Evolutionary conservation across 2,888 invertebrate genomes (phyloP), one percentile per base, ranked within the genome.

Genomic region (Drosophila pseudotalamancana): DNA sequence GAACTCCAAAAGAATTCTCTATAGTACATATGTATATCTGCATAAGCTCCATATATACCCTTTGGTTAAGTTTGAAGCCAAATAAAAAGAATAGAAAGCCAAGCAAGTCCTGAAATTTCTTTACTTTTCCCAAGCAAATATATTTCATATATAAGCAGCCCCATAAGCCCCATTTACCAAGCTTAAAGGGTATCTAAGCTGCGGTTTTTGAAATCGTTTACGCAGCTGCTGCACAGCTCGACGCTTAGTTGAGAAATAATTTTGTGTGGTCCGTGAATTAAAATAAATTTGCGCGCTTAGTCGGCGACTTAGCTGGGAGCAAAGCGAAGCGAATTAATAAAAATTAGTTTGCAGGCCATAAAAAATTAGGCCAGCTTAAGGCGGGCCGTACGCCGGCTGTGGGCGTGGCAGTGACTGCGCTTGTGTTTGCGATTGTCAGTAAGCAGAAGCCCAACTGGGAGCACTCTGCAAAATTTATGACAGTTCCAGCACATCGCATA

Each of bases 311-410:
- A 69, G 63, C 32, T 53, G 48, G 46, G 16, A 45, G 70, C 39
- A 6, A n/a, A 37, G 53, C 51, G 57, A 49, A 48, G 59, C 65
- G 69, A 81, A 81, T 81, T 87, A 81, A 85, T 81, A 87, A 82
- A 87, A 87, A 81, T 81, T 87, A 87, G 86, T 85, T 87, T 81
- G 78, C 82, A 87, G 71, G 54, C 75, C 75, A 87, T 84, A 83
- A 81, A 81, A 81, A 81, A 81, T 85, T 81, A 85, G 83, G 69
- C 29, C 75, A 78, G 86, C 87, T 85, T 66, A 85, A 61, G 42
- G 14, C 8, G 39, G n/a, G 45, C 49, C 31, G 39, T 19, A 25
- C 40, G 23, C 12, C 2, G 11, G n/a, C n/a, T n/a, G 27, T 27
- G 19, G 29, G 5, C 12, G 29, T 19, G 14, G 21, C 49, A n/a